Conservation (phyloP, 2,797 vertebrate species). For the Epinephelus coioides region DNA sequence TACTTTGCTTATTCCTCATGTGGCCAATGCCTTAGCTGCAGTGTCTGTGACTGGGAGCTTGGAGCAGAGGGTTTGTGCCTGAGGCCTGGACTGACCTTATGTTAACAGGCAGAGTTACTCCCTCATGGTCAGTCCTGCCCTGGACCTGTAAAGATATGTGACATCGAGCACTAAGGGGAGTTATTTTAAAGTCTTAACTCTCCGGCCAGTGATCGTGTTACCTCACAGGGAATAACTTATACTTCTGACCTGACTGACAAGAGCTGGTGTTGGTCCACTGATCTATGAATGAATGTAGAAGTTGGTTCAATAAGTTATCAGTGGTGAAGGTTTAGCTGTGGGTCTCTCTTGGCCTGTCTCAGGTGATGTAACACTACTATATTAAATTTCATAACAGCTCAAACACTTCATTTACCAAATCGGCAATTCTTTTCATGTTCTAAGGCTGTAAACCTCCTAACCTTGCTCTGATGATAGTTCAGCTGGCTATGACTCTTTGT, state of each 20-base stretch:
- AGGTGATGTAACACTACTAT: neutral
- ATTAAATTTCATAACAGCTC: neutral
- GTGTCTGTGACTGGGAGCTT: slow-evolving; percentile 26
- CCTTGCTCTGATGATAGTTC: slow-evolving; percentile 18
- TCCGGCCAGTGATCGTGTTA: slow-evolving; percentile 55
- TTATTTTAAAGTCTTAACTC: slow-evolving; percentile 74
- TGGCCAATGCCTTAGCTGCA: too few species aligned
- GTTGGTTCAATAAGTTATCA: slow-evolving; percentile 2
- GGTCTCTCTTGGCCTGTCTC: neutral
- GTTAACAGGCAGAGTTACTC: slow-evolving; percentile 27
- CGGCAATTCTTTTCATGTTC: neutral
- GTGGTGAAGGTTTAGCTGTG: neutral
- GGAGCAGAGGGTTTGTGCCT: slow-evolving; percentile 9
- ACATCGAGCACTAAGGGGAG: slow-evolving; percentile 41
- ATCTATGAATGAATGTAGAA: slow-evolving; percentile 11
- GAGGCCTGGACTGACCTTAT: slow-evolving; percentile 27
- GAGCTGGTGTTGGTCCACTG: slow-evolving; percentile 44
- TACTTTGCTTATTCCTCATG: slow-evolving; percentile 20
- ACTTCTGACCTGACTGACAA: slow-evolving; percentile 57
- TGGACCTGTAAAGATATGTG: slow-evolving; percentile 40
- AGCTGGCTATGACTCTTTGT: slow-evolving; percentile 51
- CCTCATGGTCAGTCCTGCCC: slow-evolving; percentile 24
- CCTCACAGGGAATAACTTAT: slow-evolving; percentile 44
- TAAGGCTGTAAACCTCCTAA: slow-evolving; percentile 18
- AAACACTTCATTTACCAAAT: slow-evolving; percentile 1